Percentiles rank a stretch among this genome's conserved stretches.
phyloP scores from a whole-genome alignment of 2,888 invertebrate species.

The Rhodophaea formosa region DNA sequence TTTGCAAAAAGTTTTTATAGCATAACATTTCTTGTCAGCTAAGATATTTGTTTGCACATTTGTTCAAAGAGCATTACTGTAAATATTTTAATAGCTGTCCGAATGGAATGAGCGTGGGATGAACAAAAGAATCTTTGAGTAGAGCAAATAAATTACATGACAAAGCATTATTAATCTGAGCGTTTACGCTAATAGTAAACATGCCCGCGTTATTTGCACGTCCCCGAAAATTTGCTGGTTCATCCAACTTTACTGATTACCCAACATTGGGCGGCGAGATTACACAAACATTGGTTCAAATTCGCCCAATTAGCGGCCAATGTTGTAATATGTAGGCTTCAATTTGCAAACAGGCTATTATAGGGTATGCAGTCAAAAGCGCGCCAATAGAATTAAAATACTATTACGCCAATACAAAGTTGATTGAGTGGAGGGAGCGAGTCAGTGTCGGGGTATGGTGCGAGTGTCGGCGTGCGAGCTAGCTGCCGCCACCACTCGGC shows the following conservation, averaged over 20 bases:
- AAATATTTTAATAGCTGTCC: conserved; percentile 16
- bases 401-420: conserved; percentile 76
- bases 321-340: conserved; percentile 48
- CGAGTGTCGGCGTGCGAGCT: conserved; percentile 20
- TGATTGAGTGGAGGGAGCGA: conserved; percentile 57
- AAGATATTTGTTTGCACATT: conserved; percentile 2
- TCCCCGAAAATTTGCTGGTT: conserved; percentile 15
- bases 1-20: conserved; percentile 23
- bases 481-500: conserved; percentile 25
- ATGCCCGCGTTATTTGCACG: conserved; percentile 8
- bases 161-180: conserved; percentile 8
- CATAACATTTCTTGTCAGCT: neutral
- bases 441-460: conserved; percentile 7
- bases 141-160: conserved; percentile 12
- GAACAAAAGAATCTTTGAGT: conserved; percentile 23
- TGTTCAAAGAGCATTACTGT: conserved; percentile 18
- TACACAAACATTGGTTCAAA: conserved; percentile 35
- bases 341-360: conserved; percentile 71
- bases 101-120: conserved; percentile 11
- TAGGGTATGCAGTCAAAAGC: conserved; percentile 64
- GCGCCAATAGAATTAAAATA: conserved; percentile 78
- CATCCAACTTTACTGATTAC: conserved; percentile 35
- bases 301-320: conserved; percentile 43
- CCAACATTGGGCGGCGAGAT: conserved; percentile 32
- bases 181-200: conserved; percentile 11